Evolutionary conservation across 1,140 invertebrate genomes (phyloP), one percentile per base, ranked within the genome.

Genomic region (Delia radicum): DNA sequence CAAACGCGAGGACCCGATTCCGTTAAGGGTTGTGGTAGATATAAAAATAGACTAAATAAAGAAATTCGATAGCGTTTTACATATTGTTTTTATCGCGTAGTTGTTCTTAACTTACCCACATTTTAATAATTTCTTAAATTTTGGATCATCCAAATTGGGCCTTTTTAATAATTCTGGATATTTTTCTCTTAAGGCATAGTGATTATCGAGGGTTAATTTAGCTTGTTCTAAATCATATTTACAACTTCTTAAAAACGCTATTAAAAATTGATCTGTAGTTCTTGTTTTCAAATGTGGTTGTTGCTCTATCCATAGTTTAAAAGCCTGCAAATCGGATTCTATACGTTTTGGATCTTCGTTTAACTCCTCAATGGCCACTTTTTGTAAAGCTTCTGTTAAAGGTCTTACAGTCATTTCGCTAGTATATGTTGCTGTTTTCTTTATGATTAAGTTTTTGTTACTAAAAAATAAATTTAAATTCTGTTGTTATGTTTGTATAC

Each of bases 181-280:
- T 46, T 76, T 76, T 5, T 72, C 67, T 15, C 55, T 48, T 7
- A 78, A 65, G 2, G 37, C 74, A 73, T 78, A 78, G 29, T 67
- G 82, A 87, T 62, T 87, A 76, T 91, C 90, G 2, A 92, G 75
- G 80, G 90, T 91, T 77, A 88, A 81, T 82, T 91, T 91, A 10
- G 88, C 88, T 78, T 87, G 86, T 81, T 91, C 89, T 74, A 91
- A 81, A 78, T 90, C 91, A 81, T 90, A 91, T 84, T 93, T 93
- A 78, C 89, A 89, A 42, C 91, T 89, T 21, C 91, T 86, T 31
- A 92, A 81, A 82, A 91, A 91, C 65, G 86, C 87, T 28, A 90
- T 77, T 13, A 92, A 77, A 84, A 89, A 89, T 81, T 90, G 89
- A 79, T 91, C 89, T 79, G 89, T 90, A 86, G 48, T 74, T n/a